phyloP scores from a whole-genome alignment of 2,113 vertebrate genomes.

The Suricata suricatta region DNA sequence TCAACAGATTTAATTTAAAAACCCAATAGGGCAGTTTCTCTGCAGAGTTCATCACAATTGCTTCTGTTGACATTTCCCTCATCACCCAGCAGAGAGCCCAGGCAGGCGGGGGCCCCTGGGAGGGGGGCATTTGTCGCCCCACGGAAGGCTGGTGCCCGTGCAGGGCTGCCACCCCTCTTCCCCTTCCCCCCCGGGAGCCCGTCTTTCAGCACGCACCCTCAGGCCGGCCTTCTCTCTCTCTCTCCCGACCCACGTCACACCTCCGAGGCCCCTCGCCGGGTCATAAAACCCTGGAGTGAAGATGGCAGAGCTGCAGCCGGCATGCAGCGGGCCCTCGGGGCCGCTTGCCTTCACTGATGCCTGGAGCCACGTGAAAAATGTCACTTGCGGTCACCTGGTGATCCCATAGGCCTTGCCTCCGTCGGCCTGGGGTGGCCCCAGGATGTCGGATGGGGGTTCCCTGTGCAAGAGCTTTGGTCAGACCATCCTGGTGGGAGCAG shows the following conservation, averaged over 20 bases:
- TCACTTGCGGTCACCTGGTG: constrained; percentile 77
- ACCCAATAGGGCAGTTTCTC: constrained; percentile 70
- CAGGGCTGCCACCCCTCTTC: too few relatives aligned
- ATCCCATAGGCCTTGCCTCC: constrained; percentile 39
- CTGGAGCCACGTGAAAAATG: constrained; percentile 62
- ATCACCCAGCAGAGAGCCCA: neutral
- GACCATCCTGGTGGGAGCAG: neutral
- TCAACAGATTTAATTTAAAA: constrained; percentile 75
- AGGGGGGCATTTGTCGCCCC: too few relatives aligned
- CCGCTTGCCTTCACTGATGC: constrained; percentile 68
- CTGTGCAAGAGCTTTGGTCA: constrained; percentile 36
- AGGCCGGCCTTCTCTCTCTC: constrained; percentile 45
- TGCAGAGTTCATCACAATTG: neutral
- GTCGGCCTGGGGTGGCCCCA: constrained; percentile 33
- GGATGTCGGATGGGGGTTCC: constrained; percentile 60
- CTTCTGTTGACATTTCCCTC: constrained; percentile 46
- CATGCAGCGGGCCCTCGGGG: constrained; percentile 45
- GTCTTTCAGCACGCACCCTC: neutral
- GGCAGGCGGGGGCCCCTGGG: too few relatives aligned
- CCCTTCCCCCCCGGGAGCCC: too few relatives aligned
- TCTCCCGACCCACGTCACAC: constrained; percentile 70
- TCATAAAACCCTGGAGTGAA: constrained; percentile 76
- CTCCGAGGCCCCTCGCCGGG: constrained; percentile 71
- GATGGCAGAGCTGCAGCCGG: constrained; percentile 64
- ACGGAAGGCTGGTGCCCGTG: too few relatives aligned